These are phyloP conservation scores for Brachypalpus laphriformis DNA, from an alignment of 2,888 invertebrate species.

Conservation along the genomic window DNA sequence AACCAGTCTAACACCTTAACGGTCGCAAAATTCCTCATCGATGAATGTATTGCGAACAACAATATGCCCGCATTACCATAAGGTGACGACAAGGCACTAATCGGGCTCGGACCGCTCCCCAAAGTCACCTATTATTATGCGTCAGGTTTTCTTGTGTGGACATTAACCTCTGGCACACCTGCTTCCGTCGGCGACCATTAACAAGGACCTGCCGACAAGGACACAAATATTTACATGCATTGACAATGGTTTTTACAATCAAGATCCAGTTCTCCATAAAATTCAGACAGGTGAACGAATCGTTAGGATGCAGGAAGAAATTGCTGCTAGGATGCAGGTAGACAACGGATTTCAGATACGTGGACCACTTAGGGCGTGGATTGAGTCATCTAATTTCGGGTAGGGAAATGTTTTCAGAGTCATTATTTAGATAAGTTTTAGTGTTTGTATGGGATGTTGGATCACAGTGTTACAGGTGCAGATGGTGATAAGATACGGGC, in stretches of 20 bases:
- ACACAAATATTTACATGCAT: constrained; percentile 67
- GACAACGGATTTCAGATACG: background rate
- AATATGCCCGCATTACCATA: constrained; percentile 26
- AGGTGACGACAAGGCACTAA: constrained; percentile 14
- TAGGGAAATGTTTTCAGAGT: constrained; percentile 23
- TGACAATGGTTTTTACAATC: constrained; percentile 50
- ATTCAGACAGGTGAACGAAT: constrained; percentile 42
- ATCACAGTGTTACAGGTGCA: constrained; percentile 51
- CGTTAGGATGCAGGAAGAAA: constrained; percentile 1
- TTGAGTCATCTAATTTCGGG: constrained; percentile 55
- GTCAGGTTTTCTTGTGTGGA: constrained; percentile 40
- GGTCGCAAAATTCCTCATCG: constrained; percentile 54
- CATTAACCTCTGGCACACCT: constrained; percentile 67
- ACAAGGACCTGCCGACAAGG: constrained; percentile 60
- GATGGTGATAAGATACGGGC: constrained; percentile 31
- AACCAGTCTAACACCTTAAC: constrained; percentile 36
- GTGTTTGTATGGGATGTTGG: constrained; percentile 27
- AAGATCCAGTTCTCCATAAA: constrained; percentile 44
- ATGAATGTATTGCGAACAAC: constrained; percentile 57
- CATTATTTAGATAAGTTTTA: constrained; percentile 37
- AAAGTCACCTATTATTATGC: constrained; percentile 38
- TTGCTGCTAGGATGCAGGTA: constrained; percentile 28
- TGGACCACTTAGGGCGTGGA: constrained; percentile 44
- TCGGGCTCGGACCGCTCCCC: constrained; percentile 24
- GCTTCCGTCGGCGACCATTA: constrained; percentile 50